phyloP scores from a whole-genome alignment of 2,113 vertebrate genomes.

The Aphyosemion australe region DNA sequence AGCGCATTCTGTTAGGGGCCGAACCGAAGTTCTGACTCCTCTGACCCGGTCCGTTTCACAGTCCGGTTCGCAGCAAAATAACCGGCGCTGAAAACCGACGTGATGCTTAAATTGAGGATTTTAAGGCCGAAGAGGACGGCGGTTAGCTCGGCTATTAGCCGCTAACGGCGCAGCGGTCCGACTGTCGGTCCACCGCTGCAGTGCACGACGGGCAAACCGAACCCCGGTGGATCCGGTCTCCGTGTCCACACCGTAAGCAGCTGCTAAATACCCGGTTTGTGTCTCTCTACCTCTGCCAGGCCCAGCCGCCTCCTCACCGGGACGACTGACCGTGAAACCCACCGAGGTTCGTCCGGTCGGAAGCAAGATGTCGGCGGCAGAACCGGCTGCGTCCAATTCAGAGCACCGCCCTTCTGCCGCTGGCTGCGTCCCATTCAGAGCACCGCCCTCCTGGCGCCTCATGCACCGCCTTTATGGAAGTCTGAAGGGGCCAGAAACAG shows the following conservation, averaged over 20 bases:
- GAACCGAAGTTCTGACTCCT: background rate
- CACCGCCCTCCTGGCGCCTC: background rate
- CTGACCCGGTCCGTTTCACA: background rate
- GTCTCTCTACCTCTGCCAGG: background rate
- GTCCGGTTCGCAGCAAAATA: too few relatives aligned
- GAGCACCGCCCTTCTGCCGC: background rate
- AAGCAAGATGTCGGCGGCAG: slow-evolving; percentile 57
- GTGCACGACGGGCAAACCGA: slow-evolving; percentile 10
- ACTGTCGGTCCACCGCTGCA: slow-evolving; percentile 28
- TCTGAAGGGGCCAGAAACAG: too few relatives aligned
- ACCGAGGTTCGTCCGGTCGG: slow-evolving; percentile 22
- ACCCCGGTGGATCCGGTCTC: background rate
- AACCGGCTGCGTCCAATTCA: slow-evolving; percentile 38
- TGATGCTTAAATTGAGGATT: accelerated
- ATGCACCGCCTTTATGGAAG: too few relatives aligned
- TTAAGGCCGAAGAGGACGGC: background rate
- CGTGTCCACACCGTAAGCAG: background rate
- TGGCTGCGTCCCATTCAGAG: background rate
- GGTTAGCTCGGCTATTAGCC: slow-evolving; percentile 8
- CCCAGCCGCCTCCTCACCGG: background rate
- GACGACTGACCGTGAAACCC: slow-evolving; percentile 25
- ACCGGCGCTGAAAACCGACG: background rate
- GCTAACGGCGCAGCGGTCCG: slow-evolving; percentile 1
- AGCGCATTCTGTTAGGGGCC: background rate
- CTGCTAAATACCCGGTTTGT: background rate